A percentile compares a stretch with the other conserved stretches of the same genome.
phyloP scores from a whole-genome alignment of 2,113 vertebrate genomes.

The Calidris pygmaea region DNA sequence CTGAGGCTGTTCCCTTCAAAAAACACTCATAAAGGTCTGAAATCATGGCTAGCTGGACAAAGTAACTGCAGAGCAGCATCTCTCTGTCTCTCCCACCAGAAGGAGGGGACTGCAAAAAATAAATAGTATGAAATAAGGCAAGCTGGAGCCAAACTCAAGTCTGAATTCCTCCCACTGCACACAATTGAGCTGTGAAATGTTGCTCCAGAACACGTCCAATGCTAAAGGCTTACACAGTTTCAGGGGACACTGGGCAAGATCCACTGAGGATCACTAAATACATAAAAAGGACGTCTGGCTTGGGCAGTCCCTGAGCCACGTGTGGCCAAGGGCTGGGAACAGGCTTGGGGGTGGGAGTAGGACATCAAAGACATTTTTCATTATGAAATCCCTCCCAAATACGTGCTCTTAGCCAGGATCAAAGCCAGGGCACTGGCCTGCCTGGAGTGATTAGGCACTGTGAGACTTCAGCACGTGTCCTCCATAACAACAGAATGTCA shows the following conservation, averaged over 20 bases:
- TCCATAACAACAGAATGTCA: neutral
- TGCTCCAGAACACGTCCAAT: neutral
- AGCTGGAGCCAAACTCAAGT: neutral
- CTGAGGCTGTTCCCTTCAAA: neutral
- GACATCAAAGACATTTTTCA: neutral
- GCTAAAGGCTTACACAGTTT: neutral
- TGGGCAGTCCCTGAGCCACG: neutral
- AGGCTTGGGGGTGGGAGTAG: neutral
- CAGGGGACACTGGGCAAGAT: neutral
- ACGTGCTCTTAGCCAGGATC: neutral
- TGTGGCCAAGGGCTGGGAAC: neutral
- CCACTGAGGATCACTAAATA: neutral
- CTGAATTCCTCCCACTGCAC: rapidly evolving
- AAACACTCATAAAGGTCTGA: neutral
- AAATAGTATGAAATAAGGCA: neutral
- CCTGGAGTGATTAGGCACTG: neutral
- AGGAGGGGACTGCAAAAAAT: neutral
- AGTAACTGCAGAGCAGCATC: neutral
- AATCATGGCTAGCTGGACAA: neutral
- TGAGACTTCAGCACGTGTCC: neutral
- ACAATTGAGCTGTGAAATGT: neutral
- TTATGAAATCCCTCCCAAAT: neutral
- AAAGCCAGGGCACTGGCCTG: neutral
- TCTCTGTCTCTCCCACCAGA: neutral
- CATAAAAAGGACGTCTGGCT: neutral